phyloP scores from a whole-genome alignment of 2,888 invertebrate genomes.

The Drosophila suboccidentalis region DNA sequence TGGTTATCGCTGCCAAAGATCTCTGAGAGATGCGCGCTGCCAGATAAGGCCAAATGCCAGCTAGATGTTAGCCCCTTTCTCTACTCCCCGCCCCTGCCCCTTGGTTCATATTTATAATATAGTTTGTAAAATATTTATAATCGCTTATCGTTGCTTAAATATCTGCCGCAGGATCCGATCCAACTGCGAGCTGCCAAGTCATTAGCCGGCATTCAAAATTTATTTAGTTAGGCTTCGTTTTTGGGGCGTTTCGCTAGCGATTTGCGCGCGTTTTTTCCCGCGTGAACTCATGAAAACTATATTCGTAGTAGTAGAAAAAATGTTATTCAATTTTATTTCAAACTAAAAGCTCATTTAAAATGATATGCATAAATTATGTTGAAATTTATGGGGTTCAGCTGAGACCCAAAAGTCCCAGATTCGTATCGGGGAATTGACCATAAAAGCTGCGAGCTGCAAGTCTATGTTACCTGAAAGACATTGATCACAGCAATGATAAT shows the following conservation, averaged over 20 bases:
- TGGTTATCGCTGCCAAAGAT: slow-evolving; percentile 58
- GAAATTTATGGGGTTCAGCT: slow-evolving; percentile 55
- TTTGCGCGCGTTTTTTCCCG: slow-evolving; percentile 9
- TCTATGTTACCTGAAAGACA: slow-evolving; percentile 46
- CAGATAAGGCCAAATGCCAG: slow-evolving; percentile 51
- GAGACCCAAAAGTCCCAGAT: slow-evolving; percentile 47
- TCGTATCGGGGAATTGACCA: slow-evolving; percentile 39
- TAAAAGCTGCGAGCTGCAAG: slow-evolving; percentile 30
- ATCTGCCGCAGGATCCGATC: slow-evolving; percentile 61
- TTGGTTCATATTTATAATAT: slow-evolving; percentile 66
- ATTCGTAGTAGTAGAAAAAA: background rate
- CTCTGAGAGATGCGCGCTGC: slow-evolving; percentile 69
- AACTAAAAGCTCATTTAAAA: slow-evolving; percentile 65
- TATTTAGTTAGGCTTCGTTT: slow-evolving; percentile 22
- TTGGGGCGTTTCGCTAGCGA: slow-evolving; percentile 27
- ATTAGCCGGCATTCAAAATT: slow-evolving; percentile 58
- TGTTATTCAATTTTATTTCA: slow-evolving; percentile 31
- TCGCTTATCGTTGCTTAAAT: slow-evolving; percentile 54
- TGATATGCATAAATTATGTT: slow-evolving; percentile 64
- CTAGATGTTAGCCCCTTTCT: slow-evolving; percentile 28
- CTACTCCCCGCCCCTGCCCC: background rate
- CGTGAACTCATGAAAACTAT: background rate
- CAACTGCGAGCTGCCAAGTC: slow-evolving; percentile 64
- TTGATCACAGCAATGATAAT: slow-evolving; percentile 77
- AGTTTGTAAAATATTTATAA: slow-evolving; percentile 71